Evolutionary conservation across 2,113 vertebrate species (phyloP).

Genomic region (Addax nasomaculatus): DNA sequence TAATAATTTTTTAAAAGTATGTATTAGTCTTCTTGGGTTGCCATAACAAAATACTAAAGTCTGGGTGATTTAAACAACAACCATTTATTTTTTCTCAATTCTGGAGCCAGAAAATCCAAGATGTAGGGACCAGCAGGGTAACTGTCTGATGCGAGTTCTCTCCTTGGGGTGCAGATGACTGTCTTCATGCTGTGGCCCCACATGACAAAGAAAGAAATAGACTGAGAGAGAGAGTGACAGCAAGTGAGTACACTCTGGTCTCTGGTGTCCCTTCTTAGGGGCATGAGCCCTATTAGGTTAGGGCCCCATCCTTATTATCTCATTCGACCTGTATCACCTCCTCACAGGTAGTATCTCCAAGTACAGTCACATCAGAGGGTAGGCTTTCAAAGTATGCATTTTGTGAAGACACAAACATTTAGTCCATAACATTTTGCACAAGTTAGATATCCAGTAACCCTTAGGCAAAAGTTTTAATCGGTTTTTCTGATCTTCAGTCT

Average conservation of each 20-base stretch:
- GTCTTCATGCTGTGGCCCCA: neutral
- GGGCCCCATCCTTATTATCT: neutral
- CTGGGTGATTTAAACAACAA: neutral
- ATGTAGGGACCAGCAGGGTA: neutral
- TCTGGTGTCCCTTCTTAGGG: neutral
- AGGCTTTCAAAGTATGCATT: neutral
- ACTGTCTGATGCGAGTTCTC: neutral
- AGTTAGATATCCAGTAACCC: neutral
- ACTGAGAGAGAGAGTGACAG: neutral
- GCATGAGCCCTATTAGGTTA: neutral
- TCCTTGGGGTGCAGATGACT: neutral
- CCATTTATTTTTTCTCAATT: neutral
- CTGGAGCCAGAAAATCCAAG: neutral
- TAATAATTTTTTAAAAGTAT: neutral
- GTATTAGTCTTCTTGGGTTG: neutral
- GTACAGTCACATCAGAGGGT: neutral
- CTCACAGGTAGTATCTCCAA: neutral
- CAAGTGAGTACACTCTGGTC: fast-evolving
- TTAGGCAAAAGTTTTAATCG: neutral
- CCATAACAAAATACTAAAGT: neutral
- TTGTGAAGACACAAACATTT: neutral
- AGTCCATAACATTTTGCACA: neutral
- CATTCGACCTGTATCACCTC: neutral
- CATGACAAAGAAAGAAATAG: neutral
- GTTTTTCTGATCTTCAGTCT: neutral